These are phyloP conservation scores for Heterotis niloticus DNA, from an alignment of 2,113 vertebrate genomes.

Conservation along the genomic window DNA sequence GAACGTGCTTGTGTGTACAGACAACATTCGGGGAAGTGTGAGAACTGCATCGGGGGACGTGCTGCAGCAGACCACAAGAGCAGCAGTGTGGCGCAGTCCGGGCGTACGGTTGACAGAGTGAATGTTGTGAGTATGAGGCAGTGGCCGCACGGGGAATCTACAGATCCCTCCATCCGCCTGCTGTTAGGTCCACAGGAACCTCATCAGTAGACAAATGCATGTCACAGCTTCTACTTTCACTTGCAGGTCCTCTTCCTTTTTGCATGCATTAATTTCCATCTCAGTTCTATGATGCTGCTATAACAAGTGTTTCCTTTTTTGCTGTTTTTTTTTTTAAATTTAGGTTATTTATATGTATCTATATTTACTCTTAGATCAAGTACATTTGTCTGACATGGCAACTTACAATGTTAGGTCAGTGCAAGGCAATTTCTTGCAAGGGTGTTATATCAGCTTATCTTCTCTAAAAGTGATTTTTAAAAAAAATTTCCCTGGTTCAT, in stretches of 20 bases:
- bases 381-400: too few relatives aligned
- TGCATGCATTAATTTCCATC: not conserved
- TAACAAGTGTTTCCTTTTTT: too few relatives aligned
- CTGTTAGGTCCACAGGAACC: not conserved
- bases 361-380: too few relatives aligned
- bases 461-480: too few relatives aligned
- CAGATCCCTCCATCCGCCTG: not conserved
- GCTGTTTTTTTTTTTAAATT: too few relatives aligned
- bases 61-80: not conserved
- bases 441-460: too few relatives aligned
- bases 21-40: too few relatives aligned
- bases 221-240: not conserved
- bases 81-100: not conserved
- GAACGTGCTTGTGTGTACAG: conserved; percentile 1
- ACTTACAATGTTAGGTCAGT: too few relatives aligned
- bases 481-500: too few relatives aligned
- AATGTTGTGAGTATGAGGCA: not conserved
- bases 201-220: not conserved
- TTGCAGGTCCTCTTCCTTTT: not conserved
- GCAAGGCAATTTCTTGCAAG: too few relatives aligned
- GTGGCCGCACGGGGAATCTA: not conserved
- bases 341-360: too few relatives aligned
- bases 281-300: not conserved
- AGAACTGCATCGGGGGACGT: too few relatives aligned
- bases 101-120: not conserved